Base-by-base conservation (phyloP, 1,140 invertebrate genomes). In the Pogonomyrmex barbatus region DNA sequence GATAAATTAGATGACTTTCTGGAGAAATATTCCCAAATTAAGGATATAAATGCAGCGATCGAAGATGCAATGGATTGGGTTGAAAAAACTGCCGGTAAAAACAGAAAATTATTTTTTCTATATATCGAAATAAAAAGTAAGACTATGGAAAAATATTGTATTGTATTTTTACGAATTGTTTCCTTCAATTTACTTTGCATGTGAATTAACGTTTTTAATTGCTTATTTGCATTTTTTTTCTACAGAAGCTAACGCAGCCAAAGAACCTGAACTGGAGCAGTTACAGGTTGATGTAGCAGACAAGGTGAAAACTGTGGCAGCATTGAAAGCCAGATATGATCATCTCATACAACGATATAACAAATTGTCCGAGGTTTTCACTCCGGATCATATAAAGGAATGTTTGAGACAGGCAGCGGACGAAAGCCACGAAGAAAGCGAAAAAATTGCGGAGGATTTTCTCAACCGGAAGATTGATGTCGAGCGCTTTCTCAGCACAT, bases 381-480 rank as follows among this genome's bases (percentile, higher is more conserved):
- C 96, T 14, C 97, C 97, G 0, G 96, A 97, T 87, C 96, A 97
- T 88, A 97, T 98, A 86, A 96, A 97, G 91, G 97, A 97, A 92
- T 96, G 95, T 85, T 86, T 97, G 45, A 94, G 95, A 83, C 92
- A 95, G 65, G 96, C 97, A 0, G 97, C 97, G 0, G 95, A 96
- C 54, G 96, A 96, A 85, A 97, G 97, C 33, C 97, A 98, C 90
- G 96, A 96, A 83, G 96, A 97, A 79, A 97, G 97, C 82, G 97
- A 98, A 91, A 94, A 94, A 70, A 96, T 98, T 65, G 97, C 97
- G 0, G 97, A 98, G 82, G 95, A 96, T 87, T 98, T 98, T 94
- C 93, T 98, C 12, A 96, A 96, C 91, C 96, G 97, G 17, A 96
- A 97, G 89, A 96, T 98, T 62, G 97, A 97, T 92, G 96, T 97